Evolutionary conservation across 1,140 invertebrate genomes (phyloP).

Genomic region (Aplysia californica): DNA sequence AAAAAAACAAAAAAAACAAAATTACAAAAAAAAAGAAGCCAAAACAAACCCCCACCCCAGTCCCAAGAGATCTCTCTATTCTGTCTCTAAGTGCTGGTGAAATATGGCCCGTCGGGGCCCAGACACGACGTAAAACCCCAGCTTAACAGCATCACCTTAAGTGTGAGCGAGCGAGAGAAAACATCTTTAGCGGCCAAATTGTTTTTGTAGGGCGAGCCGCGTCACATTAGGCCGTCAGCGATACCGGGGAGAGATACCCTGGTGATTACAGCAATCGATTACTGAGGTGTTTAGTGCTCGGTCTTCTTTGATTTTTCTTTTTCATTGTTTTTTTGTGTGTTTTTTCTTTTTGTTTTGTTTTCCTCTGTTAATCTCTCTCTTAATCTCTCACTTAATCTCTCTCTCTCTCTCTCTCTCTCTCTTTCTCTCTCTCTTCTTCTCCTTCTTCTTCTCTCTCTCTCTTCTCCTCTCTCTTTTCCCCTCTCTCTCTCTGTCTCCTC

Average conservation of each 20-base stretch:
- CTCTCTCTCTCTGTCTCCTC: neutral
- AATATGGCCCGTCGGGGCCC: too few species aligned
- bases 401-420: slow-evolving; percentile 1
- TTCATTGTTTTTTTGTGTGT: too few species aligned
- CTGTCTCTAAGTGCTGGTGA: too few species aligned
- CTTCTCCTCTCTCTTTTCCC: neutral
- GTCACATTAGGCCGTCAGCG: neutral
- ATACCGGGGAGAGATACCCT: too few species aligned
- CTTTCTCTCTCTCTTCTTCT: slow-evolving; percentile 1
- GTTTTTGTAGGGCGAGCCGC: neutral
- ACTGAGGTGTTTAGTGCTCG: neutral
- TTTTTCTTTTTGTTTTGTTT: neutral
- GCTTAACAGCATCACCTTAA: slow-evolving; percentile 42
- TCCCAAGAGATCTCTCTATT: too few species aligned
- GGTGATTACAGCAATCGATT: too few species aligned
- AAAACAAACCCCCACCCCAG: too few species aligned
- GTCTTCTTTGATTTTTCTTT: neutral
- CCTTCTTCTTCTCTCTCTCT: neutral
- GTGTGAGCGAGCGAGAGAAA: slow-evolving; percentile 53
- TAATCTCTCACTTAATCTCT: too few species aligned
- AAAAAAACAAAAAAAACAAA: too few species aligned
- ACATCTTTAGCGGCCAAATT: slow-evolving; percentile 52
- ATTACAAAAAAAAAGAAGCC: too few species aligned
- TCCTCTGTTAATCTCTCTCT: neutral
- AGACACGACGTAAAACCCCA: neutral